Evolutionary conservation across 1,140 invertebrate species (phyloP), one percentile per base, ranked within the genome.

Genomic region (Pectinophora gossypiella): DNA sequence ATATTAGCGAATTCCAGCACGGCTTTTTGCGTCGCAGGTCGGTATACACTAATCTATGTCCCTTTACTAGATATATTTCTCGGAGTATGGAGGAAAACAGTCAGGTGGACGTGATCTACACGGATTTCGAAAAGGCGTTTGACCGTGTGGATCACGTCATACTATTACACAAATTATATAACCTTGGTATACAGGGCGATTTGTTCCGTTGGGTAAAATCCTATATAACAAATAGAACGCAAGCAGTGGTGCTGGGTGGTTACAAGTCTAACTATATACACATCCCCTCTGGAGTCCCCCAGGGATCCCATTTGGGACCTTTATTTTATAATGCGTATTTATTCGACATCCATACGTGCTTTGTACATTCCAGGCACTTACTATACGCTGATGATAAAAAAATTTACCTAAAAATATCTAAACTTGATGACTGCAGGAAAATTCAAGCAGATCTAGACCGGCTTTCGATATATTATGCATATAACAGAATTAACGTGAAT

Each of bases 101-200:
- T 18, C 69, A 76, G 32, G 56, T 76, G 2, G 70, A 77, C 47
- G 66, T 59, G 0, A 50, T 70, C 1, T 72, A 77, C 35, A 72
- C 70, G 1, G 71, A 78, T 50, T 66, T 76, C 19, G 55, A 58
- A 0, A 77, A 77, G 35, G 68, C 65, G 2, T 76, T 81, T 51
- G 68, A 81, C 23, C 62, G 53, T 43, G 59, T 76, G 42, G 48
- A 45, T 57, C 68, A 67, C 36, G 16, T 10, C 27, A 23, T 38
- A 5, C 32, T 64, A 2, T 22, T 64, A 16, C 19, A 42, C 9
- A 67, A 64, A 27, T 40, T 63, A 1, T 59, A 23, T 38, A 53
- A 32, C 6, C 12, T 19, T 20, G 60, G 64, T 16, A 55, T 59
- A 21, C 61, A 64, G 48, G 57, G 61, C 10, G 48, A 56, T 19